Evolutionary conservation across 2,113 vertebrate species (phyloP), one percentile per base, ranked within the genome.

Genomic region (Ceyx margarethae): DNA sequence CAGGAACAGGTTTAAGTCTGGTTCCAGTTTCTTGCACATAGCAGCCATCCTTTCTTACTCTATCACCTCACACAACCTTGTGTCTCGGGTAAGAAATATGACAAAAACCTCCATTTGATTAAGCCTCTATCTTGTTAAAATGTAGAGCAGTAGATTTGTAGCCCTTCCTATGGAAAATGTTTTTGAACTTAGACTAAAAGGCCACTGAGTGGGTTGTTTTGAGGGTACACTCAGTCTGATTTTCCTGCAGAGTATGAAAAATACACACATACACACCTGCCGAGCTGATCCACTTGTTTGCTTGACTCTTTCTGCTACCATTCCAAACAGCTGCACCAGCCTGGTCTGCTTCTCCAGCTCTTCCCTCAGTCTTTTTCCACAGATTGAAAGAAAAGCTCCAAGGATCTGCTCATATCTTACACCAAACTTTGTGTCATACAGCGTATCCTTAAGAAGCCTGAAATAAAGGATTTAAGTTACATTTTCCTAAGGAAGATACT

Each of bases 371-470:
- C 98, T 97, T 94, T 96, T 97, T 31, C 99, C 99, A 89, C 98
- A 98, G 61, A 99, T 89, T 74, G 98, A 99, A 91, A 99, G 98
- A 94, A 99, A 97, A 83, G 98, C 98, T 46, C 99, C 98, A 87
- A 99, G 98, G 83, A 99, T 96, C 56, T 97, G 97, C 86, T 99
- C 98, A 50, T 99, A 99, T 35, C 98, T 98, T 76, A 97, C 68
- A 31, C 99, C 98, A 96, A 98, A 99, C 69, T 98, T 98, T 2
- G 98, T 96, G 81, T 99, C 99, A 96, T 99, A 98, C n/a, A 99
- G 97, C 0, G 99, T 98, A 80, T 99, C 98, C 92, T 98, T 99
- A 79, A 99, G 98, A 94, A 99, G 98, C 99, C 99, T 99, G 96
- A 96, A 94, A 96, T 3, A 94, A 97, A 93, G 22, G 78, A 95